Base-by-base conservation (phyloP, 2,797 vertebrate species). In the Sus cebifrons region DNA sequence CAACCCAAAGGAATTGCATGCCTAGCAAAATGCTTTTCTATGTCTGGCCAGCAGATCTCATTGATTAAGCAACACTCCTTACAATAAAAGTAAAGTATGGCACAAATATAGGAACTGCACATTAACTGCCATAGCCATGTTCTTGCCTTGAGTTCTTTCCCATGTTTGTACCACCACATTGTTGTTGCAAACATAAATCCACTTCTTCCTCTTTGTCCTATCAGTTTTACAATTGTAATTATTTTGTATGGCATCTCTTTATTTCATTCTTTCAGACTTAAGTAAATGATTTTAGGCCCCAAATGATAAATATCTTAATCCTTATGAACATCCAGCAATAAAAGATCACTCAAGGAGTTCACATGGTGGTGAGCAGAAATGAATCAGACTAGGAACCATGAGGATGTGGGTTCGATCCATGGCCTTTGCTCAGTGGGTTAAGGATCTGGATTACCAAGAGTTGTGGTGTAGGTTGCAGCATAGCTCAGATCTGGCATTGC, bases 21-120 rank as follows among this genome's bases (percentile, higher is more conserved):
- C 68, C 64, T 73, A 32, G 5, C 21, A 90, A 84, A 95, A 82
- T 20, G 9, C 17, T 91, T 88, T 62, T 65, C 54, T 85, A 77
- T 23, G 6, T 25, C 16, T 54, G 14, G 18, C 12, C 82, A 36
- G 88, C n/a, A 27, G 56, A 29, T 79, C 18, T 23, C 17, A 89
- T 60, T 60, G 82, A 85, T 88, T 92, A 94, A 79, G 44, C 58
- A 94, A 92, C 21, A 78, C 15, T 25, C 15, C 21, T 71, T 82
- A 85, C 13, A 74, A 83, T 91, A 92, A 79, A 96, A 88, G 85
- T 89, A 84, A 90, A 89, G 12, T 18, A 44, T 11, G 94, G 16
- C 25, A 74, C 56, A 65, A 67, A 82, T n/a, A 88, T 0, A 56
- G 36, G 16, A 90, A 54, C 6, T 70, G 8, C 44, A 25, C 32